A percentile compares a stretch with the other conserved stretches of the same genome.
These are phyloP conservation scores for Phrynosoma blainvillii DNA, from an alignment of 2,113 vertebrate species.

Conservation along the genomic window DNA sequence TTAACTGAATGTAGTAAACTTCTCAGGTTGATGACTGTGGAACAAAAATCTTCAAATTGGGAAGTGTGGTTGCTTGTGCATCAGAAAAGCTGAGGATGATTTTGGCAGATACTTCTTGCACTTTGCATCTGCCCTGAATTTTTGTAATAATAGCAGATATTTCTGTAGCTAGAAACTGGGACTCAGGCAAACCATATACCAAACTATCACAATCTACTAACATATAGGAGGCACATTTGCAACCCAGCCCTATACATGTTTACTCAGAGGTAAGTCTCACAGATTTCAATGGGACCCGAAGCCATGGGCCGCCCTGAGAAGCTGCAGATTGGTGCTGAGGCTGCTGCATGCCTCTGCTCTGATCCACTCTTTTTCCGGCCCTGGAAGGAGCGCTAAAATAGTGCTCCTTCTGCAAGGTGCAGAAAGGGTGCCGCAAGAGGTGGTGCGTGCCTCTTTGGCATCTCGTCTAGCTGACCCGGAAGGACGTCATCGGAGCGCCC, in stretches of 20 bases:
- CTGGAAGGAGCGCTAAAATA: no score
- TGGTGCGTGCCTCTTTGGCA: no score
- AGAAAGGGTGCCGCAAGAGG: no score
- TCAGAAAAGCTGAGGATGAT: not conserved
- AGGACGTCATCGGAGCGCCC: no score
- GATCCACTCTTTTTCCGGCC: no score
- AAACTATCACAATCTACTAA: not conserved
- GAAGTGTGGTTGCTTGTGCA: not conserved
- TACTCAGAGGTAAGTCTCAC: not conserved
- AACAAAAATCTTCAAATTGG: not conserved
- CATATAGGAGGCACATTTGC: no score
- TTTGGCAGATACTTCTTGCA: not conserved
- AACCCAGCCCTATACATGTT: not conserved
- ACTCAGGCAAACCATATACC: not conserved
- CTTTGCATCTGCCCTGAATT: not conserved
- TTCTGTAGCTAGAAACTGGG: not conserved
- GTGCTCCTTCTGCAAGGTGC: no score
- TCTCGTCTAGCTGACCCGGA: no score
- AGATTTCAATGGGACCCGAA: not conserved
- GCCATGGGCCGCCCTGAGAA: not conserved
- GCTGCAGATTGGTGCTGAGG: no score
- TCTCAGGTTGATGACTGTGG: not conserved
- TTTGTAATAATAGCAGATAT: not conserved
- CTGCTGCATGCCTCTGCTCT: no score
- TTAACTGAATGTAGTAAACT: not conserved